These are phyloP conservation scores for Hemichromis elongatus DNA, from an alignment of 2,113 vertebrate genomes.

Conservation along the genomic window DNA sequence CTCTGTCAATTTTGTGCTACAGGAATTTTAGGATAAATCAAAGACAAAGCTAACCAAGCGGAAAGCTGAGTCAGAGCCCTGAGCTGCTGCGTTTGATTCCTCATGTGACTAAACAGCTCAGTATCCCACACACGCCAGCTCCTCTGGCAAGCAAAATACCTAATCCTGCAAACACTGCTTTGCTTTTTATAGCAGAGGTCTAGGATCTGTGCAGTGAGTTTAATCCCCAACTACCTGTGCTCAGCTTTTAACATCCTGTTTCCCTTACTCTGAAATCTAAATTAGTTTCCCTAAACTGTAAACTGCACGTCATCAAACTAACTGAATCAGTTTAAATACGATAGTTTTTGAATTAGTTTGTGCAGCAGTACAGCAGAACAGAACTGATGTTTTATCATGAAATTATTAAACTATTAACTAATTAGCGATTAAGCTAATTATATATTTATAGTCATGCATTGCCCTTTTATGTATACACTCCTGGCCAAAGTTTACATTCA, in stretches of 20 bases:
- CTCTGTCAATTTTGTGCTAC: neutral
- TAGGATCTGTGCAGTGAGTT: conserved; percentile 2
- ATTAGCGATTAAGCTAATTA: too few relatives aligned
- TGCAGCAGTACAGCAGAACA: too few relatives aligned
- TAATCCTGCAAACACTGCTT: conserved; percentile 58
- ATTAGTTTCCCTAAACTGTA: neutral
- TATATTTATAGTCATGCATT: too few relatives aligned
- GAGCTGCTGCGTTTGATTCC: conserved; percentile 32
- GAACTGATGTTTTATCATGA: neutral
- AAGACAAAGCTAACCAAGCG: conserved; percentile 7
- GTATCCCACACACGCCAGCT: conserved; percentile 14
- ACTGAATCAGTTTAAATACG: neutral
- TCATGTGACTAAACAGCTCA: conserved; percentile 33
- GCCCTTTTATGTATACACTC: too few relatives aligned
- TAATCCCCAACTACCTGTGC: conserved; percentile 51
- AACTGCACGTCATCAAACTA: neutral
- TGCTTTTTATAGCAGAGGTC: conserved; percentile 55
- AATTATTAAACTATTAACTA: too few relatives aligned
- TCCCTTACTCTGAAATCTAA: neutral
- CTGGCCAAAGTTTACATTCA: too few relatives aligned
- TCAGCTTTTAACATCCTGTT: conserved; percentile 28
- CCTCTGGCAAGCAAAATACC: conserved; percentile 25
- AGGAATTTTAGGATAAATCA: neutral
- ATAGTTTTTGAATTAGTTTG: neutral
- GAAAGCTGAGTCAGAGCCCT: conserved; percentile 13